phyloP scores from a whole-genome alignment of 2,797 vertebrate species.

The Leuciscus waleckii region DNA sequence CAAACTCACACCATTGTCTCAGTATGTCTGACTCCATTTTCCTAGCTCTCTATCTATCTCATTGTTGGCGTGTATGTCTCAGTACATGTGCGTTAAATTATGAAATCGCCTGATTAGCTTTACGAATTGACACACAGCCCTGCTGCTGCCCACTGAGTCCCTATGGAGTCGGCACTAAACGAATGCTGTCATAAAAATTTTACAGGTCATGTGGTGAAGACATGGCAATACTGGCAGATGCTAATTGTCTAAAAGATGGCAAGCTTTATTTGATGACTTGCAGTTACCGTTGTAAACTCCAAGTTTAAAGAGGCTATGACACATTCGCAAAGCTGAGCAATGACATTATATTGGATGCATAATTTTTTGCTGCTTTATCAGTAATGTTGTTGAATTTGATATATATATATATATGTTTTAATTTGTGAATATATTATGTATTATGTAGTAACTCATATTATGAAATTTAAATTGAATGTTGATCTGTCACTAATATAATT shows the following conservation, averaged over 20 bases:
- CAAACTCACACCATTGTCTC: background rate
- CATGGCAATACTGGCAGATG: background rate
- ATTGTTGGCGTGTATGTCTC: background rate
- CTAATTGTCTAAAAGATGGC: constrained; percentile 3
- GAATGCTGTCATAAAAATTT: constrained; percentile 70
- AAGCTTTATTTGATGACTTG: background rate
- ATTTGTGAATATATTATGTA: background rate
- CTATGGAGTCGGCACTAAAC: constrained; percentile 59
- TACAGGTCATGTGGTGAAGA: constrained; percentile 44
- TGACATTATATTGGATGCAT: background rate
- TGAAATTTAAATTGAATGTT: background rate
- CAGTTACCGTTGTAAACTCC: background rate
- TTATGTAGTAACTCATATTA: background rate
- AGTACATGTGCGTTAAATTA: constrained; percentile 1
- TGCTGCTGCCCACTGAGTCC: constrained; percentile 33
- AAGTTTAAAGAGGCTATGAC: background rate
- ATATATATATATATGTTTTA: background rate
- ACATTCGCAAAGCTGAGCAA: background rate
- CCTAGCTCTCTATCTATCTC: background rate
- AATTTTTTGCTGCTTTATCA: background rate
- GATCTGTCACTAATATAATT: background rate
- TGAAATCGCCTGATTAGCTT: constrained; percentile 51
- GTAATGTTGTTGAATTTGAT: background rate
- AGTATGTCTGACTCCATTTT: background rate
- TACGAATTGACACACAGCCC: constrained; percentile 64